Base-by-base conservation (phyloP, 2,888 invertebrate species). In the Cataglyphis cursor region DNA sequence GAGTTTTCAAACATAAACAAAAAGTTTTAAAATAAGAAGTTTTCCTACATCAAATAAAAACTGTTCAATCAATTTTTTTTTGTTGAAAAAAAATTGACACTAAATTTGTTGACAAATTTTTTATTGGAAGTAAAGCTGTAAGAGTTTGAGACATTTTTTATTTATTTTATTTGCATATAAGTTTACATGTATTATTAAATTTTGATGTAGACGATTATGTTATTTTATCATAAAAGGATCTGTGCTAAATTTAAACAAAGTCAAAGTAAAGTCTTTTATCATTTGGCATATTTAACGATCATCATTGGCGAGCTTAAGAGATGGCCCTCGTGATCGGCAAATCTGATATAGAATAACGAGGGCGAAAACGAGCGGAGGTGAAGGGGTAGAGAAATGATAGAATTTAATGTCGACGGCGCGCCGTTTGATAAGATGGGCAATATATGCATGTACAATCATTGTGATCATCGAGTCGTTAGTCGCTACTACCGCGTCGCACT, bases 401-500 rank as follows among this genome's bases (percentile, higher is more conserved):
- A 88, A 91, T 90, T 89, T 87, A 91, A 90, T 90, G 90, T 80
- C 73, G 81, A 85, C 87, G 89, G 84, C 90, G 87, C 89, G 89
- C 85, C 86, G 87, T 90, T 90, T 89, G 89, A 89, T 89, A 90
- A 89, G 89, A 89, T 85, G 89, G 83, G 89, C 89, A 87, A 89
- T 89, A 90, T 89, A 89, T 86, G 86, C 86, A 89, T 83, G 89
- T 90, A 85, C 87, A 90, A 90, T 89, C 83, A 89, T 82, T 85
- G 87, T 88, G 88, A 83, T 90, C 90, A 90, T 90, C 90, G 90
- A 89, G 89, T 88, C 87, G 90, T 91, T 91, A 87, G 89, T 88
- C 87, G 90, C 88, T 91, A 87, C 83, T 90, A 88, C 84, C 86
- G 87, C 85, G 84, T 86, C 87, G 86, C 76, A 64, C 88, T 91